phyloP scores from a whole-genome alignment of 2,797 vertebrate genomes.

The Coreius guichenoti region DNA sequence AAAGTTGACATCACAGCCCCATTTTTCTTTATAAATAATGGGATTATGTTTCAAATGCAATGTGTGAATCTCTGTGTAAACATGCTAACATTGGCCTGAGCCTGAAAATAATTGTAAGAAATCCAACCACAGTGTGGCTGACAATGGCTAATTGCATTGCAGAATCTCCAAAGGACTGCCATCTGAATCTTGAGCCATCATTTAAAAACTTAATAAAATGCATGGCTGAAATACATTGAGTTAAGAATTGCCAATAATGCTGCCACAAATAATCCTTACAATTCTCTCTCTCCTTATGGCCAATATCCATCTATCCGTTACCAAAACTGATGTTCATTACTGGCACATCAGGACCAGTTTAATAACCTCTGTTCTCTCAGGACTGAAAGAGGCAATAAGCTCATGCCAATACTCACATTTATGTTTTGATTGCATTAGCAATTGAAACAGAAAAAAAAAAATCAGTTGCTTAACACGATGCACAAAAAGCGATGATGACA shows the following conservation, averaged over 20 bases:
- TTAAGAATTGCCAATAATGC: neutral
- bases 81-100: constrained; percentile 9
- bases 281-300: neutral
- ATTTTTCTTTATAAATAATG: neutral
- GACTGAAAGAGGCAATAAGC: constrained; percentile 41
- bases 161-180: neutral
- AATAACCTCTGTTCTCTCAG: constrained; percentile 40
- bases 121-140: neutral
- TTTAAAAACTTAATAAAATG: neutral
- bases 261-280: constrained; percentile 18
- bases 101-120: neutral
- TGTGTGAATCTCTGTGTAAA: neutral
- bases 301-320: constrained; percentile 22
- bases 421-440: constrained; percentile 72
- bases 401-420: constrained; percentile 59
- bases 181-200: constrained; percentile 17
- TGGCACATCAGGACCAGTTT: constrained; percentile 33
- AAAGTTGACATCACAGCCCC: neutral
- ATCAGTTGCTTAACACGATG: neutral
- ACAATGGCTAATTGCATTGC: neutral
- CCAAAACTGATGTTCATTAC: constrained; percentile 12
- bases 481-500: neutral
- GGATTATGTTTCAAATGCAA: constrained; percentile 4
- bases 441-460: constrained; percentile 60
- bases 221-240: constrained; percentile 13